phyloP scores from a whole-genome alignment of 2,113 vertebrate genomes.

The Brienomyrus longianalis region DNA sequence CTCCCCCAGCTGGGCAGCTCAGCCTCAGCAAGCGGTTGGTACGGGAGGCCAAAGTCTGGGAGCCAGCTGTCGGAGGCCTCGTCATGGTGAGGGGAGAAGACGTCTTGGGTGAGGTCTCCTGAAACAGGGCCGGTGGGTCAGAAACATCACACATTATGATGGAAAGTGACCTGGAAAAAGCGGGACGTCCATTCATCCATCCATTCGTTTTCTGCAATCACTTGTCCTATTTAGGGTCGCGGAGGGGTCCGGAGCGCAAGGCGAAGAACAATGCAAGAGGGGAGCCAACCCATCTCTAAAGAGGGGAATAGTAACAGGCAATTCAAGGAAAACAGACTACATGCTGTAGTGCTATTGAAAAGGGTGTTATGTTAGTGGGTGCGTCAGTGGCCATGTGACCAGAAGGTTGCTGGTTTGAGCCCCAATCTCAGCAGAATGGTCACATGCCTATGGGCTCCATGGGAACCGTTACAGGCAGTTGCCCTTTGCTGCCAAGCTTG shows the following conservation, averaged over 20 bases:
- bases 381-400: not conserved
- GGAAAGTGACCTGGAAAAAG: not conserved
- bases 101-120: slow-evolving; percentile 42
- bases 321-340: not conserved
- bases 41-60: slow-evolving; percentile 35
- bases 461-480: not conserved
- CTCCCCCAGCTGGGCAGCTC: slow-evolving; percentile 28
- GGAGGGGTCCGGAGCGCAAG: not conserved
- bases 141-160: not conserved
- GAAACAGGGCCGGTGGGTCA: not conserved
- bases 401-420: not conserved
- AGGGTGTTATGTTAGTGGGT: not conserved
- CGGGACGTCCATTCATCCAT: not conserved
- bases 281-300: not conserved
- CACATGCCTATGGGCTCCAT: not conserved
- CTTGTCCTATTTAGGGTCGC: not conserved
- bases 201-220: not conserved
- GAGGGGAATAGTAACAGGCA: not conserved
- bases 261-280: not conserved
- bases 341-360: not conserved
- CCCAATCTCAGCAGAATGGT: not conserved
- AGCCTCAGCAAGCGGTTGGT: slow-evolving; percentile 33
- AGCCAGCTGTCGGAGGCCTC: slow-evolving; percentile 49
- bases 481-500: not conserved
- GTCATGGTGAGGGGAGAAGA: slow-evolving; percentile 27